phyloP scores from a whole-genome alignment of 2,888 invertebrate genomes.

The Dichetophora obliterata region DNA sequence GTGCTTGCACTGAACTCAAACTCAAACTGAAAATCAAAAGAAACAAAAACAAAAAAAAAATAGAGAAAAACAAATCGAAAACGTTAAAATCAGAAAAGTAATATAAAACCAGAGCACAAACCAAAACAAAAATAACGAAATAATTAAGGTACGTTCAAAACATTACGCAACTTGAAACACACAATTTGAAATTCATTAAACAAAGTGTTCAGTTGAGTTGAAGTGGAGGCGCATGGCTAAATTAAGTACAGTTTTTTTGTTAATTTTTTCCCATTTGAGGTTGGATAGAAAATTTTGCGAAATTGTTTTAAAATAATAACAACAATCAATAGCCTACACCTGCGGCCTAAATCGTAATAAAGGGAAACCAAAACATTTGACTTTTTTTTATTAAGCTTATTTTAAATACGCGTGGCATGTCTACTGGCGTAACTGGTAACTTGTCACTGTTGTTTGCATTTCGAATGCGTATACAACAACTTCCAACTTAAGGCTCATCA shows the following conservation, averaged over 20 bases:
- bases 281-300: background rate
- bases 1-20: background rate
- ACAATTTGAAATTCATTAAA: conserved; percentile 2
- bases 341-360: background rate
- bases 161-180: background rate
- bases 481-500: background rate
- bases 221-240: background rate
- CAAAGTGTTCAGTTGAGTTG: conserved; percentile 1
- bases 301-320: background rate
- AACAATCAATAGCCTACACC: background rate
- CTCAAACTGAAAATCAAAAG: background rate
- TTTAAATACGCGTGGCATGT: background rate
- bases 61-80: background rate
- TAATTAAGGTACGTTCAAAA: conserved; percentile 15
- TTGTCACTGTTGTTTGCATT: background rate
- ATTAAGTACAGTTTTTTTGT: no score
- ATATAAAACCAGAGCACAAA: background rate
- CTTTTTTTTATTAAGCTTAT: background rate
- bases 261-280: no score
- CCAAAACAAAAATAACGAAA: background rate
- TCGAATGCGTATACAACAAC: background rate
- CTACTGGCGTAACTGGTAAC: background rate
- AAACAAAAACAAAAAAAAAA: background rate
- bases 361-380: background rate
- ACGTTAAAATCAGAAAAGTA: background rate